Conservation (phyloP, 1,140 invertebrate species). For the Polypedilum vanderplanki region DNA sequence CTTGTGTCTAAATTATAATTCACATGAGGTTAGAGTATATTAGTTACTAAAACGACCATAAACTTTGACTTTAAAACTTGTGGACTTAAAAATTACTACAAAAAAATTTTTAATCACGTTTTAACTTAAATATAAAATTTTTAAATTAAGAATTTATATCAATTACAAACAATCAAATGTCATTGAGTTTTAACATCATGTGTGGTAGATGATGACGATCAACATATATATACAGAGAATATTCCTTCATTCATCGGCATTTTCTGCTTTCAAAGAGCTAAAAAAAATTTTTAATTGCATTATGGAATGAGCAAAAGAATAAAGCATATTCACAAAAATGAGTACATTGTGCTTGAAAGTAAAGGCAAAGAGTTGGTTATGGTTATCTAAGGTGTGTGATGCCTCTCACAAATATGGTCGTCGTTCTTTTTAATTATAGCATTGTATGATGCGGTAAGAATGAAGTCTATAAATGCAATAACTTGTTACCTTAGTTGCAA, state of each 20-base stretch:
- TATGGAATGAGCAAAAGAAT: neutral
- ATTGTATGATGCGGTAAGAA: neutral
- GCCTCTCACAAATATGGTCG: neutral
- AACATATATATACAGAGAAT: neutral
- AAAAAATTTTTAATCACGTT: no score
- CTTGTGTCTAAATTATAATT: no score
- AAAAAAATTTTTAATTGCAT: slow-evolving; percentile 20
- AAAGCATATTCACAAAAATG: slow-evolving; percentile 18
- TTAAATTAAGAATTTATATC: no score
- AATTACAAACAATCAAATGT: neutral
- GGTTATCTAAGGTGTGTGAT: neutral
- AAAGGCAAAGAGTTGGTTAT: neutral
- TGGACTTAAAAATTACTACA: no score
- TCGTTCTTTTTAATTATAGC: neutral
- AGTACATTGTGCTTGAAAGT: neutral
- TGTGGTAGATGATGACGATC: neutral
- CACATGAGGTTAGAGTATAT: no score
- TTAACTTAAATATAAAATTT: no score
- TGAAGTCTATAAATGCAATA: no score
- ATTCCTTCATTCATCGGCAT: neutral
- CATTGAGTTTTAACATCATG: neutral
- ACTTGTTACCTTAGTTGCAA: no score
- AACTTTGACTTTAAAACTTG: no score
- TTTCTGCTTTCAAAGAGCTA: neutral
- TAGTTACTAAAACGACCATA: no score